These are phyloP conservation scores for Morus bassanus DNA, from an alignment of 2,797 vertebrate genomes.

Conservation along the genomic window DNA sequence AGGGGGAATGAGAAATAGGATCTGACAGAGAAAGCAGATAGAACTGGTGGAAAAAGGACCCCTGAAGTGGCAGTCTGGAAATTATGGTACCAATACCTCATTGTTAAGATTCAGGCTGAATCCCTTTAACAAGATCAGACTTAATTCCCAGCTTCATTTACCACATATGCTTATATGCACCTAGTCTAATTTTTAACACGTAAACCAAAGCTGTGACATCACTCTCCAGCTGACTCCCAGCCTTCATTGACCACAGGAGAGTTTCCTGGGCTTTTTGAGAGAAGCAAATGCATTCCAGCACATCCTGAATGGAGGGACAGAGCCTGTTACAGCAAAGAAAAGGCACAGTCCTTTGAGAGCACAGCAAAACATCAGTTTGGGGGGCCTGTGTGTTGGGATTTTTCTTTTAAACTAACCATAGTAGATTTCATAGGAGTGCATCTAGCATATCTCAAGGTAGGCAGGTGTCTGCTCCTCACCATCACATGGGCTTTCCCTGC, in stretches of 20 bases:
- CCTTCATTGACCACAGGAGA: neutral
- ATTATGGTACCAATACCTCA: neutral
- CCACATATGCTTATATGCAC: neutral
- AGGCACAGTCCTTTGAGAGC: neutral
- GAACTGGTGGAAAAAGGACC: neutral
- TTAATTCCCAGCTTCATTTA: neutral
- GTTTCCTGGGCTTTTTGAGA: neutral
- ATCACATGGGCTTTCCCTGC: neutral
- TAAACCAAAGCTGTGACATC: neutral
- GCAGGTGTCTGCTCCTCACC: neutral
- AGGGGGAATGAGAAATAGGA: neutral
- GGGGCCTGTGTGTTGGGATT: rapidly evolving
- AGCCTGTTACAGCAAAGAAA: neutral
- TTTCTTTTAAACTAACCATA: neutral
- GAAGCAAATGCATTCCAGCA: neutral
- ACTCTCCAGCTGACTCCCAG: neutral
- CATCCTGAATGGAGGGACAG: neutral
- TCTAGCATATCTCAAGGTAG: neutral
- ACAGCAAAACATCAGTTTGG: neutral
- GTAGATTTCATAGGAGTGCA: neutral
- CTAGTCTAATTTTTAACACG: neutral
- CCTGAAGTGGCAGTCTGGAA: neutral
- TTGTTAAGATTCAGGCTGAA: neutral
- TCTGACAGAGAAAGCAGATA: neutral
- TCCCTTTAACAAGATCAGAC: neutral